Evolutionary conservation across 2,797 vertebrate species (phyloP), one percentile per base, ranked within the genome.

Genomic region (Pangasius mekongensis): DNA sequence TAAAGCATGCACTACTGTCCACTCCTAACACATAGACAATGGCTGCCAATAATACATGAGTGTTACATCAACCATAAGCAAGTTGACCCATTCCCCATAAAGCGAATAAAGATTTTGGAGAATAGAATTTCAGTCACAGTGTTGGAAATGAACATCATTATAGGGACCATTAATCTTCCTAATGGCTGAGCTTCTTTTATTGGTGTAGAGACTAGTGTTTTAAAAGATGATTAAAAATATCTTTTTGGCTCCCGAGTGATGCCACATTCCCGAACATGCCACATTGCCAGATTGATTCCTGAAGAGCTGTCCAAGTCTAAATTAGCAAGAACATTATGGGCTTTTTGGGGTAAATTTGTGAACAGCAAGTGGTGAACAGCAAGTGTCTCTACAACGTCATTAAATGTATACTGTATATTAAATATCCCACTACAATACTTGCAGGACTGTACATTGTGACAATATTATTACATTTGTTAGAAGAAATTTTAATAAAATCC

Each of bases 81-180:
- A 52, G 76, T 87, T 83, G 64, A 77, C 86, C 86, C 52, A 86
- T 66, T 80, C 87, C 82, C 87, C 81, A 62, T 84, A 84, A 92
- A 80, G 54, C 3, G 20, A 80, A 58, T 27, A 52, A 73, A 33
- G 30, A 56, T 74, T 47, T 80, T 82, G 86, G 22, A 81, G 90
- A 87, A 89, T 93, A 89, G 92, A 93, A 93, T 94, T 95, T 94
- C 93, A 95, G 94, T 95, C 93, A 93, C 83, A 89, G 87, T 92
- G 90, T 91, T 92, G 92, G 92, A 94, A 93, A 95, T 95, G 94
- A 96, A 94, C 93, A 95, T 95, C 93, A 95, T 96, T 94, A 95
- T 83, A 86, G 89, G 92, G 92, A 88, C 87, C 94, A 95, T 96
- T 95, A 95, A 95, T 95, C 95, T 94, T 91, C 86, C 92, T 95